Evolutionary conservation across 2,113 vertebrate genomes (phyloP).

Genomic region (Setophaga kirtlandii): DNA sequence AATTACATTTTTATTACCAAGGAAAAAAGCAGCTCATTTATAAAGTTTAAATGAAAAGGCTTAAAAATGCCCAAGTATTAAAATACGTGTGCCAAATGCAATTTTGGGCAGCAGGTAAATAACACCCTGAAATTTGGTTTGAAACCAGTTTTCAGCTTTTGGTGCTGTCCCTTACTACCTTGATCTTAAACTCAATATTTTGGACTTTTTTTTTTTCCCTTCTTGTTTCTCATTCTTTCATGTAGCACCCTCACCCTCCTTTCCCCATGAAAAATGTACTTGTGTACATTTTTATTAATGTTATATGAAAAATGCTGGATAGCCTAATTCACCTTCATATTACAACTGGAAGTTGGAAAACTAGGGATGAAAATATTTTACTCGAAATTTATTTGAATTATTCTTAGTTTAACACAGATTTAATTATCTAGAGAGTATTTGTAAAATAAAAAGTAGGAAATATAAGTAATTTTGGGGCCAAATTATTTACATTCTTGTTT

Average conservation of each 20-base stretch:
- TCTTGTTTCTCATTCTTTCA: background rate
- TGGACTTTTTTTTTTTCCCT: background rate
- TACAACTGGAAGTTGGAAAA: background rate
- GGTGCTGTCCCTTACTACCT: background rate
- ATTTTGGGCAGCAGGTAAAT: background rate
- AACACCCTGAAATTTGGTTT: background rate
- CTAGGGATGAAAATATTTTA: background rate
- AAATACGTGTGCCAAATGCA: background rate
- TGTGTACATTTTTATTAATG: background rate
- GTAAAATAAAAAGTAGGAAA: background rate
- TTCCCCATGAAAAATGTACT: background rate
- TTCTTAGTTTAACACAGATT: background rate
- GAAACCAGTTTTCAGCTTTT: background rate
- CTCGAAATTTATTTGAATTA: background rate
- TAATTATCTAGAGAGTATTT: background rate
- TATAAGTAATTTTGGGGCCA: background rate
- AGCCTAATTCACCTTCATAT: background rate
- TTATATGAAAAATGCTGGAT: background rate
- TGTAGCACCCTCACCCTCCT: accelerated
- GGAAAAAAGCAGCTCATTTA: conserved; percentile 45
- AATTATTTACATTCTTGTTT: background rate
- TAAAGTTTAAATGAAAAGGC: background rate
- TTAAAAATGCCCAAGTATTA: background rate
- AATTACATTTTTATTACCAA: background rate
- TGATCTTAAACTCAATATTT: background rate